Base-by-base conservation (phyloP, 2,113 vertebrate species). In the Poeciliopsis prolifica region DNA sequence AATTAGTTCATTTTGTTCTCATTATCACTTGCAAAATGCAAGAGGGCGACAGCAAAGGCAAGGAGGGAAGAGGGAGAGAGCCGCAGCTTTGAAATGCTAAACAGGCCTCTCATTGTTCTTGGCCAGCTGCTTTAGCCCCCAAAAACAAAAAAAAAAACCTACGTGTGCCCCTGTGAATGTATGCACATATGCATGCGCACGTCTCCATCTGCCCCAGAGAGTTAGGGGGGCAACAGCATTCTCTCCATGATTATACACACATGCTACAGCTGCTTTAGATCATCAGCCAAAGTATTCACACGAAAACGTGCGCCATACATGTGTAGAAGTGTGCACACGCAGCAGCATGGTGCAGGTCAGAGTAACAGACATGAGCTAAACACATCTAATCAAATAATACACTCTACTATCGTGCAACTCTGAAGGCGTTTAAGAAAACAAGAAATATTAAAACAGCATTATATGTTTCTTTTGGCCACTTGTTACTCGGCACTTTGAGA, bases 51-150 rank as follows among this genome's bases (percentile, higher is more conserved):
- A 74, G 70, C 70, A 35, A 66, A 68, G 68, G 77, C 76, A 30
- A 70, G 76, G 75, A 61, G 60, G 29, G 73, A 74, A 64, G 61
- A 42, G 74, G 74, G 42, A 35, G 75, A 75, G 71, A 65, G 72
- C 67, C 35, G 72, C 72, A 75, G 89, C 92, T 94, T 94, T 94
- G 91, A 94, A 92, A 94, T 92, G 92, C 90, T 91, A 92, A 93
- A 92, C 91, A 94, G 92, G 91, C 78, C 66, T 68, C 79, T 89
- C 83, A 93, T 94, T 94, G 89, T 94, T 89, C 84, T 84, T 92
- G 85, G 88, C 88, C 94, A 93, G 92, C 93, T 94, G 93, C 86
- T 89, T 92, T 75, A 81, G 24, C 78, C 88, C 84, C 77, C 70
- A 8, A 33, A 33, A 33, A 33, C 63, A 82, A 35, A 35, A 35